Evolutionary conservation across 2,113 vertebrate species (phyloP), one percentile per base, ranked within the genome.

Genomic region (Petaurus breviceps): DNA sequence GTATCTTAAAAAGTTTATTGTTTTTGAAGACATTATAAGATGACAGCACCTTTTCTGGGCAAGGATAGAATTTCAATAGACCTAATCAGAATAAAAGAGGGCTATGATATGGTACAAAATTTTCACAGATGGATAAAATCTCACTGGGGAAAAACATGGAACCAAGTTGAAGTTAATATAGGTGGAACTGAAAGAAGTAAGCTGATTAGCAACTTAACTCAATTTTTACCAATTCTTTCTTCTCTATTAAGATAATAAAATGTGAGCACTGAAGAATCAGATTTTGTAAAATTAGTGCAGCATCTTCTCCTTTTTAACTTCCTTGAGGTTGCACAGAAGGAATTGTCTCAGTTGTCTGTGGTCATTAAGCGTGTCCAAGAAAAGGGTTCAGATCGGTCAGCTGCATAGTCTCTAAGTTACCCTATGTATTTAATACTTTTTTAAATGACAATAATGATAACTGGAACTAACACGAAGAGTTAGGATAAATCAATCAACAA

Each of bases 81-180:
- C 91, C 90, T 97, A 98, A 98, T 98, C 97, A 97, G 92, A 97
- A 97, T 97, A 98, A 98, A 97, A 98, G 97, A 97, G 94, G 53
- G 92, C 93, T 95, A 95, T 96, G 95, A 96, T 97, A 95, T 93
- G 96, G 93, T 95, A 96, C 93, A 98, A 96, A 96, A 98, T 98
- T 98, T 98, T 96, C 95, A 98, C 0, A 51, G 96, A 97, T 97
- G 96, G 96, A 93, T 97, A 96, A 98, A 98, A 98, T 98, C 95
- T 92, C 95, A 94, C 90, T 96, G 92, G 95, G 95, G 98, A 98
- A 96, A 98, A 98, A 95, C 94, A 95, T 97, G 94, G 31, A 97
- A 93, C 96, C 91, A 97, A 97, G 84, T 96, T 97, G 95, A 94
- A 91, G 92, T 0, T 91, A 94, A 91, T 49, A 91, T 52, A 94